Evolutionary conservation across 2,888 invertebrate species (phyloP).

Genomic region (Callyntrura sp.): DNA sequence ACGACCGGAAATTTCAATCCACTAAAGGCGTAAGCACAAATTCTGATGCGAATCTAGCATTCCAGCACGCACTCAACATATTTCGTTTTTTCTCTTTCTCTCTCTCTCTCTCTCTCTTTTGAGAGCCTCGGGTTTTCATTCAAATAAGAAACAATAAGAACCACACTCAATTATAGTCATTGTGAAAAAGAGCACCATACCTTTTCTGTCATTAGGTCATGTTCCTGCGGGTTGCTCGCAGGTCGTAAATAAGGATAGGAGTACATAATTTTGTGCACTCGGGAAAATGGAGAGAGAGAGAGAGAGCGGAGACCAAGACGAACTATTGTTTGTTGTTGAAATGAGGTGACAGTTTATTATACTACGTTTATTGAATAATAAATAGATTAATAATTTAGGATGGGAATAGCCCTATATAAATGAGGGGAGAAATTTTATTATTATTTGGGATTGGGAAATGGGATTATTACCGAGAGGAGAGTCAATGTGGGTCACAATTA

Average conservation of each 20-base stretch:
- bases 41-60: conserved; percentile 61
- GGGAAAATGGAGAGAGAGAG: not conserved
- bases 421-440: conserved; percentile 32
- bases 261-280: not conserved
- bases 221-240: not conserved
- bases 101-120: too few relatives aligned
- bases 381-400: conserved; percentile 59
- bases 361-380: conserved; percentile 66
- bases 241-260: not conserved
- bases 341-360: conserved; percentile 44
- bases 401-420: conserved; percentile 7
- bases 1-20: conserved; percentile 77
- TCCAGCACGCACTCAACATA: conserved; percentile 61
- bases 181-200: conserved; percentile 11
- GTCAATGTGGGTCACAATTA: conserved; percentile 5
- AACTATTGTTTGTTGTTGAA: not conserved
- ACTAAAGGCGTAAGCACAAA: conserved; percentile 71
- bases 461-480: not conserved
- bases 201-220: conserved; percentile 24
- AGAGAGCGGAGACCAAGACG: too few relatives aligned
- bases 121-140: conserved; percentile 8
- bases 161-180: not conserved
- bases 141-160: conserved; percentile 1
- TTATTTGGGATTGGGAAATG: too few relatives aligned
- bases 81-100: conserved; percentile 49